Evolutionary conservation across 2,113 vertebrate genomes (phyloP).

Genomic region (Thunnus maccoyii): DNA sequence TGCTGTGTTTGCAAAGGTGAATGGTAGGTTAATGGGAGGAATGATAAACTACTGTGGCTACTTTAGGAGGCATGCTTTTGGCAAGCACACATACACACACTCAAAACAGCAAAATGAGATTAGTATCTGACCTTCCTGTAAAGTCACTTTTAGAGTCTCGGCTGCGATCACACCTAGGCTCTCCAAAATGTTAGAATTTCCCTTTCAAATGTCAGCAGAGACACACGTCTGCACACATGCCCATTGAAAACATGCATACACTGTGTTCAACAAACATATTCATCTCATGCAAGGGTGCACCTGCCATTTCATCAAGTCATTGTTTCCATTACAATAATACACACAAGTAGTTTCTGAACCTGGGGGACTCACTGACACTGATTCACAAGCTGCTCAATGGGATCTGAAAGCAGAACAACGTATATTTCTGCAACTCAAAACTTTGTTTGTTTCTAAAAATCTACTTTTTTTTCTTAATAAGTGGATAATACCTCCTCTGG

Average conservation of each 20-base stretch:
- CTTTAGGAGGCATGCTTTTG: constrained; percentile 53
- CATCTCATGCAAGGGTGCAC: background rate
- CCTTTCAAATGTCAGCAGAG: constrained; percentile 36
- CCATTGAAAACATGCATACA: background rate
- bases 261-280: background rate
- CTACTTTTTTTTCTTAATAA: no score
- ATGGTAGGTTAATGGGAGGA: constrained; percentile 69
- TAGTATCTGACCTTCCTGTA: constrained; percentile 61
- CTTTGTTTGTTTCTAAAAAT: no score
- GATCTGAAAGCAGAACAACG: no score
- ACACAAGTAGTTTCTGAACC: no score
- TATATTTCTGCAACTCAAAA: no score
- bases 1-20: constrained; percentile 68
- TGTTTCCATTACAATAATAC: no score
- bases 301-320: background rate
- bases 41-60: constrained; percentile 69
- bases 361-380: no score
- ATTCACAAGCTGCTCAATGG: no score
- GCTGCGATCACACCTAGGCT: constrained; percentile 10
- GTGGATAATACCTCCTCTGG: no score
- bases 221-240: background rate
- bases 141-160: constrained; percentile 47
- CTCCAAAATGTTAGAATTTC: constrained; percentile 44
- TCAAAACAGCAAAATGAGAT: constrained; percentile 53
- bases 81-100: constrained; percentile 46